These are phyloP conservation scores for Pollachius pollachius DNA, from an alignment of 2,113 vertebrate species.

Conservation along the genomic window DNA sequence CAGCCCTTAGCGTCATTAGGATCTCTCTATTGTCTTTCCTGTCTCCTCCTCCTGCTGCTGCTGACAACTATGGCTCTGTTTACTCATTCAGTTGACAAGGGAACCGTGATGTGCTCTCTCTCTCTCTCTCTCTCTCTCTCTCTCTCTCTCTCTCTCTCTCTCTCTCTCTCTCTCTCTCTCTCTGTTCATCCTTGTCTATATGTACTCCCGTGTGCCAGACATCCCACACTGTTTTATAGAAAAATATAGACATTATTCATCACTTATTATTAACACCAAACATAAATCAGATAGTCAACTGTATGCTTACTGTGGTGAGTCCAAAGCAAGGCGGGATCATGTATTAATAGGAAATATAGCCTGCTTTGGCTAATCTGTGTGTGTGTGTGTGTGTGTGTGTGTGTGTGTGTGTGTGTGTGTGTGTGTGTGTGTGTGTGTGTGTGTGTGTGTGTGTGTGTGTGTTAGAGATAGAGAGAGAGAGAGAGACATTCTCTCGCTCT, in stretches of 20 bases:
- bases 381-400: not conserved
- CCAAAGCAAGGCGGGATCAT: not conserved
- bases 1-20: conserved; percentile 24
- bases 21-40: conserved; percentile 25
- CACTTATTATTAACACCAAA: too few species aligned
- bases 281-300: not conserved
- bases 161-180: too few species aligned
- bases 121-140: too few species aligned
- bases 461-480: not conserved
- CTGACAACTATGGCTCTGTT: conserved; percentile 26
- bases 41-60: conserved; percentile 1
- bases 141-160: too few species aligned
- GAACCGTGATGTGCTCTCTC: conserved; percentile 4
- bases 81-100: conserved; percentile 34
- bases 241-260: too few species aligned
- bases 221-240: not conserved
- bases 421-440: not conserved
- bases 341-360: too few species aligned
- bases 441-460: conserved; percentile 17
- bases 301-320: not conserved
- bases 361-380: too few species aligned
- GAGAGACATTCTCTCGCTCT: too few species aligned
- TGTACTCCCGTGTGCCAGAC: not conserved
- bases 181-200: too few species aligned
- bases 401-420: not conserved